These are phyloP conservation scores for Leucozona laternaria DNA, from an alignment of 2,888 invertebrate genomes.

Conservation along the genomic window DNA sequence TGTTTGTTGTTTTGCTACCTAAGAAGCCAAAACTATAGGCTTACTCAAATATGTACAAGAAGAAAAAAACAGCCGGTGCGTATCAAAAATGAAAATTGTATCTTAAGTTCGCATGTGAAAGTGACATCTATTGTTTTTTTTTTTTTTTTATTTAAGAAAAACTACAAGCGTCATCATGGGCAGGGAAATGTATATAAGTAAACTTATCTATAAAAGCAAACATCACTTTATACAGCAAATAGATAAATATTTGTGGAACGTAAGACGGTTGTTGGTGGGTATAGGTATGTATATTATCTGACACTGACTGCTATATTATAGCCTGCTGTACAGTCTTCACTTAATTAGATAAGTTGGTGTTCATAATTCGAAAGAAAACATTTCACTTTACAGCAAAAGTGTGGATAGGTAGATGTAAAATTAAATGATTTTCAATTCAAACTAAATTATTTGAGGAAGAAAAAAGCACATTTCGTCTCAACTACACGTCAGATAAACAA, in stretches of 20 bases:
- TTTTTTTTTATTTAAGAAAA: neutral
- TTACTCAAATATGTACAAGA: conserved; percentile 13
- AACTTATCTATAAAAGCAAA: conserved; percentile 66
- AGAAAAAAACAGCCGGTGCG: neutral
- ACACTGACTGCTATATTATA: neutral
- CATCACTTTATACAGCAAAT: conserved; percentile 67
- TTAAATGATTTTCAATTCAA: too few relatives aligned
- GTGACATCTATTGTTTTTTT: neutral
- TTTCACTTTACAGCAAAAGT: neutral
- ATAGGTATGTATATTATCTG: conserved; percentile 41
- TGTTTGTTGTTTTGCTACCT: conserved; percentile 10
- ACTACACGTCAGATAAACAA: too few relatives aligned
- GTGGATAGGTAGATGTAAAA: neutral
- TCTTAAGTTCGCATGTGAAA: neutral
- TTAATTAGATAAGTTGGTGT: neutral
- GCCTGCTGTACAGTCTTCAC: neutral
- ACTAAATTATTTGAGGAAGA: too few relatives aligned
- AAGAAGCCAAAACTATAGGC: conserved; percentile 12
- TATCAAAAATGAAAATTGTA: conserved; percentile 1
- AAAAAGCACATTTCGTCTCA: too few relatives aligned
- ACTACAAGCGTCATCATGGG: neutral
- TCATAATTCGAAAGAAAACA: neutral
- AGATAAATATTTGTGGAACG: conserved; percentile 72
- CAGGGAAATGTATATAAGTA: conserved; percentile 27
- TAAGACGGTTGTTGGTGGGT: conserved; percentile 58